phyloP scores from a whole-genome alignment of 2,888 invertebrate genomes.

The Beris morrisii region DNA sequence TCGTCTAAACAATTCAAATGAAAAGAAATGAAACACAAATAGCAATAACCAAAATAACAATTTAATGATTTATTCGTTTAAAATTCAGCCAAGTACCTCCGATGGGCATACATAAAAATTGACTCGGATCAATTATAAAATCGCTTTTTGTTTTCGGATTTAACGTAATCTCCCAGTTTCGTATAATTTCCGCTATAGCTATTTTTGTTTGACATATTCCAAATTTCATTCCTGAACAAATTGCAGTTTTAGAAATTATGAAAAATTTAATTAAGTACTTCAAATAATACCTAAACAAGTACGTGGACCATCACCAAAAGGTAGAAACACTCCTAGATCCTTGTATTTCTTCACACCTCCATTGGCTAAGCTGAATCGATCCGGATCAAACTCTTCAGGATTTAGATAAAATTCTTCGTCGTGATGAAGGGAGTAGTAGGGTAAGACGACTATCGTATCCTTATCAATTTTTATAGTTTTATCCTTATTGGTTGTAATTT shows the following conservation, averaged over 20 bases:
- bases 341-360: slow-evolving; percentile 47
- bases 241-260: background rate
- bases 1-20: no score
- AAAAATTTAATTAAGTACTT: background rate
- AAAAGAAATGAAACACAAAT: no score
- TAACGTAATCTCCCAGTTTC: slow-evolving; percentile 48
- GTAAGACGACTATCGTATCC: slow-evolving; percentile 45
- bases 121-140: slow-evolving; percentile 45
- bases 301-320: slow-evolving; percentile 53
- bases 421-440: slow-evolving; percentile 44
- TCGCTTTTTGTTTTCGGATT: slow-evolving; percentile 50
- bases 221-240: slow-evolving; percentile 51
- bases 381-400: slow-evolving; percentile 47
- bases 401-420: slow-evolving; percentile 48
- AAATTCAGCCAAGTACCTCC: slow-evolving; percentile 51
- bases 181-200: slow-evolving; percentile 48
- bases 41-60: no score
- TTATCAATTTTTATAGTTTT: slow-evolving; percentile 42
- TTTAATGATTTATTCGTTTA: slow-evolving; percentile 5
- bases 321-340: slow-evolving; percentile 48
- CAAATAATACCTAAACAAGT: slow-evolving; percentile 47
- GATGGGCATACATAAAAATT: slow-evolving; percentile 43
- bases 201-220: slow-evolving; percentile 51
- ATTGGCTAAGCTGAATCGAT: slow-evolving; percentile 47
- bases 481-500: slow-evolving; percentile 44